phyloP scores from a whole-genome alignment of 2,888 invertebrate genomes.

The Arctia plantaginis region DNA sequence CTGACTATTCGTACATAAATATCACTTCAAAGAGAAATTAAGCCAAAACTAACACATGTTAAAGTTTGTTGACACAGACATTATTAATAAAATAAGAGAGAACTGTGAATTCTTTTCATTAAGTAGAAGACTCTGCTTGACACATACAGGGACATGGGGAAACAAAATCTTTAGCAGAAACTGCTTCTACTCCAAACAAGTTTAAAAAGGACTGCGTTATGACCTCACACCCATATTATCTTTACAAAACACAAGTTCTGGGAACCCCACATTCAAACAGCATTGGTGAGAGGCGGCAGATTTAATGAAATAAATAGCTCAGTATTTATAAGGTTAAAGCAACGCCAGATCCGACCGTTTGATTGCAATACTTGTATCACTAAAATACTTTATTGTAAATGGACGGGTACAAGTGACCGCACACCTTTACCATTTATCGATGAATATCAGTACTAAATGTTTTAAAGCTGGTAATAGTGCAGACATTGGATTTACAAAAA shows the following conservation, averaged over 20 bases:
- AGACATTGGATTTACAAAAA: neutral
- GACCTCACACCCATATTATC: neutral
- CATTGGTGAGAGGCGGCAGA: slow-evolving; percentile 78
- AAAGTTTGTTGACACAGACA: too few species aligned
- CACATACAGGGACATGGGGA: neutral
- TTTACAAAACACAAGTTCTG: neutral
- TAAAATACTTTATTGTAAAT: slow-evolving; percentile 85
- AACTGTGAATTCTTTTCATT: neutral
- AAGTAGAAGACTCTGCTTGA: neutral
- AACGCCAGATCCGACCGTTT: slow-evolving; percentile 74
- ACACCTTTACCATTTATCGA: slow-evolving; percentile 53
- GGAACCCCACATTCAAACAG: slow-evolving; percentile 35
- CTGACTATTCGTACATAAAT: too few species aligned
- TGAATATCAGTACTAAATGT: slow-evolving; percentile 35
- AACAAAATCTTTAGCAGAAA: neutral
- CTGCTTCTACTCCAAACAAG: neutral
- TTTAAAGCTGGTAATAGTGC: slow-evolving; percentile 26
- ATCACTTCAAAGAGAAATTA: too few species aligned
- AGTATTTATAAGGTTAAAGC: slow-evolving; percentile 85
- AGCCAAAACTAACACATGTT: too few species aligned
- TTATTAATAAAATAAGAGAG: too few species aligned
- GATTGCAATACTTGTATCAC: slow-evolving; percentile 84
- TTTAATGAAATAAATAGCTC: slow-evolving; percentile 85
- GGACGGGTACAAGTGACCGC: slow-evolving; percentile 55
- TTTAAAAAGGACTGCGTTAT: neutral